Conservation (phyloP, 2,797 vertebrate species). For the Cottoperca gobio region DNA sequence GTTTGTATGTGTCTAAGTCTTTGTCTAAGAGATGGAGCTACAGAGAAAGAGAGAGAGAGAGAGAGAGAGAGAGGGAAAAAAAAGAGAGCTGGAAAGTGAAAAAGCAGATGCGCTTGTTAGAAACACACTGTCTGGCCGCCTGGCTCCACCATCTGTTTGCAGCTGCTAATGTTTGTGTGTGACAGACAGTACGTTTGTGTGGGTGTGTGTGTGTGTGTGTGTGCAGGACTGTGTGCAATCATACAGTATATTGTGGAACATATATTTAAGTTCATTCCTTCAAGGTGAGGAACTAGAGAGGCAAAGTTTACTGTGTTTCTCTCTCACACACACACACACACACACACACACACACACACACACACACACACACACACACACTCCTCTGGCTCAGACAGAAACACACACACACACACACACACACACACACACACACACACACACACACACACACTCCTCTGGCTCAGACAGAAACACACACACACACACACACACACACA, state of each 20-base stretch:
- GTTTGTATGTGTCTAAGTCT: constrained; percentile 37
- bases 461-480: too few species aligned
- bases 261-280: constrained; percentile 13
- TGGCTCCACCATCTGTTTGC: constrained; percentile 78
- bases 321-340: not conserved
- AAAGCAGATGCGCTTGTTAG: constrained; percentile 77
- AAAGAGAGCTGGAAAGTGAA: constrained; percentile 61
- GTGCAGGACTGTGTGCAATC: constrained; percentile 10
- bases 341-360: not conserved
- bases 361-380: not conserved
- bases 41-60: constrained; percentile 3
- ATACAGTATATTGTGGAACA: constrained; percentile 1
- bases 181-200: constrained; percentile 30
- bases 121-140: constrained; percentile 66
- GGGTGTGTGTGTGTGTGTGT: constrained; percentile 14
- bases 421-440: too few species aligned
- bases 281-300: constrained; percentile 3
- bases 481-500: too few species aligned
- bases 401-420: too few species aligned
- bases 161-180: constrained; percentile 70
- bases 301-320: not conserved
- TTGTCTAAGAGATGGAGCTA: constrained; percentile 40
- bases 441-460: too few species aligned
- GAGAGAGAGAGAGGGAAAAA: constrained; percentile 7
- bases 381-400: constrained; percentile 26